A percentile compares a stretch with the other conserved stretches of the same genome.
phyloP scores from a whole-genome alignment of 37 sponge, comb jelly and placozoan species.

The Halisarca cf. caerulea region DNA sequence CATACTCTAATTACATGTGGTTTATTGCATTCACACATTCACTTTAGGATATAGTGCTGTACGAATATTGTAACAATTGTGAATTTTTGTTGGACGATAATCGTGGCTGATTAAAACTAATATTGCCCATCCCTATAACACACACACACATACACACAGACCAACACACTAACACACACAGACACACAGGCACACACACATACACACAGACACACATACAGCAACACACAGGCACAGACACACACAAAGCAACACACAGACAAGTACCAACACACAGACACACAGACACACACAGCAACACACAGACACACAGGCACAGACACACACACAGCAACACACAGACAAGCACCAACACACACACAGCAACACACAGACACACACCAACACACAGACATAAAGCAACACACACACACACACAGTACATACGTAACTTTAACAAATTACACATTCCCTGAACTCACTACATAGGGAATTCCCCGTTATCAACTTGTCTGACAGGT shows the following conservation, averaged over 20 bases:
- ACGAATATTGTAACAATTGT: too few species aligned
- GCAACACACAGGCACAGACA: neutral
- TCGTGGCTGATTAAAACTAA: too few species aligned
- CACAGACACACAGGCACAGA: neutral
- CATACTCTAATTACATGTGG: too few species aligned
- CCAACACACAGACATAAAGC: neutral
- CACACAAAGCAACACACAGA: too few species aligned
- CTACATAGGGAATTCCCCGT: too few species aligned
- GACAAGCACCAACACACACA: too few species aligned
- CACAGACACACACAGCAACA: neutral
- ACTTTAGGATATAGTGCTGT: too few species aligned
- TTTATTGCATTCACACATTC: too few species aligned
- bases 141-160: neutral
- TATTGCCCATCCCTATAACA: too few species aligned
- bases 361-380: neutral
- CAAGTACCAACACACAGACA: neutral
- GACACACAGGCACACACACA: neutral
- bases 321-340: neutral
- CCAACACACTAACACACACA: neutral
- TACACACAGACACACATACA: neutral
- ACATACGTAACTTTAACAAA: neutral
- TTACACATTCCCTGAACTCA: neutral
- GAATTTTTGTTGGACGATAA: too few species aligned
- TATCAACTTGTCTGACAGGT: constrained; percentile 8
- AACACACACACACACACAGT: neutral